Base-by-base conservation (phyloP, 2,113 vertebrate species). In the Cheirogaleus medius region DNA sequence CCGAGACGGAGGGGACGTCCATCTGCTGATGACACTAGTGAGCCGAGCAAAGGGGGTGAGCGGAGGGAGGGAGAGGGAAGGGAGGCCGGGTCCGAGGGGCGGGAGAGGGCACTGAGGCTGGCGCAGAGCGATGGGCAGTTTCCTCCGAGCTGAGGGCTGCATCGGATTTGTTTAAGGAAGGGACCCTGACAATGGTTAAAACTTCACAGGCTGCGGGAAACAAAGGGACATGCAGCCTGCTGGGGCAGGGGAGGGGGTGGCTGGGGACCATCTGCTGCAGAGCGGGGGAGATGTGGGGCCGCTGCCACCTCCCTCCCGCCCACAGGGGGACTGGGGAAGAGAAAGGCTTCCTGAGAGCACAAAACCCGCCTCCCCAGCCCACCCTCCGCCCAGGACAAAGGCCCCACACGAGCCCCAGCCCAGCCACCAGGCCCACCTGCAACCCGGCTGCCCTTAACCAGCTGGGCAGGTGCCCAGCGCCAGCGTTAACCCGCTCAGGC, bases 371-470 rank as follows among this genome's bases (percentile, higher is more conserved):
- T 97, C 98, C 98, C 97, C 34, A 60, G 95, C 97, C 96, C 91
- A 91, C 97, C 98, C 83, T 93, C 87, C 47, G 82, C 96, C 96
- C 52, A 25, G 76, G 83, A 98, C 98, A 97, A 97, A 98, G 93
- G 96, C 98, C 71, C 91, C 81, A 68, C 74, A 0, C 0, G 8
- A 98, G 98, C 93, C 8, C 0, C 80, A 14, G 80, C 63, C 49
- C 5, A 8, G 23, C 58, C 77, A 98, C 98, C 97, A 97, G 91
- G 96, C 97, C 97, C 98, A 98, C 98, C 98, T 99, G 98, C 98
- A 97, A 95, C 91, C 97, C 90, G 77, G 92, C 96, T 93, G 56
- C 98, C 97, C 98, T 98, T 98, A 98, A 98, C 66, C 76, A 77
- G 97, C 89, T 32, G 54, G 0, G 84, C 18, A 44, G 97, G 37